These are phyloP conservation scores for Echiichthys vipera DNA, from an alignment of 2,797 vertebrate genomes.

Conservation along the genomic window DNA sequence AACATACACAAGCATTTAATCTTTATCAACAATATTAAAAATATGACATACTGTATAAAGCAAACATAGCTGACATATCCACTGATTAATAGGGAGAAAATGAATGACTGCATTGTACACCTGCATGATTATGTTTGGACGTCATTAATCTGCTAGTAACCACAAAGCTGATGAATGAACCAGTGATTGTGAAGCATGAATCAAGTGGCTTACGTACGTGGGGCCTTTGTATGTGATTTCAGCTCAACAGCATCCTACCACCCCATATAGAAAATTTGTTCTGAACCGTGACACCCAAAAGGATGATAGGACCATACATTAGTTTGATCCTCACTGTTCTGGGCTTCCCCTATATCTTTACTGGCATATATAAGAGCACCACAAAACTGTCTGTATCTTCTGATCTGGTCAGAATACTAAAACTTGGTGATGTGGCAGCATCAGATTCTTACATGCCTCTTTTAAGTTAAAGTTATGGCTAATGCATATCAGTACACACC, in stretches of 20 bases:
- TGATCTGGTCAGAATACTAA: not conserved
- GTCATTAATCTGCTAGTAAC: not conserved
- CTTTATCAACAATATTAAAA: no score
- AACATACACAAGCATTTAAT: slow-evolving; percentile 1
- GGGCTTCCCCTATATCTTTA: not conserved
- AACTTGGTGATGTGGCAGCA: not conserved
- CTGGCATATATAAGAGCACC: not conserved
- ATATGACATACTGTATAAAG: no score
- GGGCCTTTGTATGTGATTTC: not conserved
- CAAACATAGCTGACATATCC: not conserved
- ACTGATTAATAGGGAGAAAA: not conserved
- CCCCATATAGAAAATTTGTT: not conserved
- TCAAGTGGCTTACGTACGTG: slow-evolving; percentile 12
- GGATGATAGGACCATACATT: not conserved
- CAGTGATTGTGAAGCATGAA: slow-evolving; percentile 18
- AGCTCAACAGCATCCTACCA: no score
- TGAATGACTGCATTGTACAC: not conserved
- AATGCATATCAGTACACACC: not conserved
- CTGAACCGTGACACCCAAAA: not conserved
- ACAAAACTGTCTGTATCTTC: not conserved
- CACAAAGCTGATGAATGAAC: slow-evolving; percentile 4
- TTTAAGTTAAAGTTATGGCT: not conserved
- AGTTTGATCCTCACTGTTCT: not conserved
- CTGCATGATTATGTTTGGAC: not conserved
- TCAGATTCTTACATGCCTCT: not conserved